These are phyloP conservation scores for Enoplosus armatus DNA, from an alignment of 2,797 vertebrate genomes.

Conservation along the genomic window DNA sequence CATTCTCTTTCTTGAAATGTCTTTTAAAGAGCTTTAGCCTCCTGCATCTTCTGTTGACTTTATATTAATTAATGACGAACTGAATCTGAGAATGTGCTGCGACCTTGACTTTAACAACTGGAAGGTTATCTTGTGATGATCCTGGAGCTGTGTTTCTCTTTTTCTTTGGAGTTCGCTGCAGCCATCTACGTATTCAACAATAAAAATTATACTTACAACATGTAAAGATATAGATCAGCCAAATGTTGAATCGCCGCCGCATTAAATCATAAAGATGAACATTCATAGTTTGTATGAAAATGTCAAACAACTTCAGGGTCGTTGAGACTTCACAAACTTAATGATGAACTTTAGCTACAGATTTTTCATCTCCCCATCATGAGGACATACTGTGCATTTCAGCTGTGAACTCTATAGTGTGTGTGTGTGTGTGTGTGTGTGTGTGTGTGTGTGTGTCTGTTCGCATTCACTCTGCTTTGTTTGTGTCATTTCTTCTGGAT, in stretches of 20 bases:
- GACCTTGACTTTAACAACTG: background rate
- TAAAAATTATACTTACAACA: too few relatives aligned
- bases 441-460: too few relatives aligned
- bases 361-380: background rate
- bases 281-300: background rate
- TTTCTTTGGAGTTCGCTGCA: background rate
- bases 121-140: background rate
- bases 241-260: background rate
- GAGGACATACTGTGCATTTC: background rate
- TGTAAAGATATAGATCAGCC: background rate
- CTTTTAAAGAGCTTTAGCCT: background rate
- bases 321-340: too few relatives aligned
- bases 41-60: background rate
- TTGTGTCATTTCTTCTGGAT: background rate
- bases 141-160: background rate
- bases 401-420: background rate
- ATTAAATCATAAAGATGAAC: too few relatives aligned
- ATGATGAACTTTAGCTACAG: too few relatives aligned
- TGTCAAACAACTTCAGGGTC: background rate
- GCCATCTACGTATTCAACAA: background rate
- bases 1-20: too few relatives aligned
- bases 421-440: too few relatives aligned
- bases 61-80: too few relatives aligned
- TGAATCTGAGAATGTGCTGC: conserved; percentile 1
- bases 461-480: background rate